These are phyloP conservation scores for Discoglossus pictus DNA, from an alignment of 2,797 vertebrate species.

Conservation along the genomic window DNA sequence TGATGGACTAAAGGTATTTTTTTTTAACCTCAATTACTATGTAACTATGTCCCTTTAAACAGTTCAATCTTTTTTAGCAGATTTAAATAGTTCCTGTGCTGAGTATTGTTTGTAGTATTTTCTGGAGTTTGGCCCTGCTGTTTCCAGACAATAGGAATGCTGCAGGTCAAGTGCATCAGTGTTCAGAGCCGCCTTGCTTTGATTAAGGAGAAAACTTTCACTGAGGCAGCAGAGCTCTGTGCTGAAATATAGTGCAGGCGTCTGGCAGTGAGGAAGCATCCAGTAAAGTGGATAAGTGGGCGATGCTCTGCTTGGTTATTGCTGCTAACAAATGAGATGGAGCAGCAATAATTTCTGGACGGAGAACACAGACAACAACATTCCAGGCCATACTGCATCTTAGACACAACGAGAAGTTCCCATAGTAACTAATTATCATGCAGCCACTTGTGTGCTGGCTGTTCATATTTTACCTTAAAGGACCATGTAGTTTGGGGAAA, in stretches of 20 bases:
- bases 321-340: slow-evolving; percentile 38
- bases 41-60: too few relatives aligned
- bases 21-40: too few relatives aligned
- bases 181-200: not conserved
- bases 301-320: slow-evolving; percentile 26
- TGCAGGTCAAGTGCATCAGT: not conserved
- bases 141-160: rapidly evolving
- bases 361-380: slow-evolving; percentile 34
- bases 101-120: too few relatives aligned
- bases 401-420: slow-evolving; percentile 32
- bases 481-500: too few relatives aligned
- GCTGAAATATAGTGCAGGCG: slow-evolving; percentile 26
- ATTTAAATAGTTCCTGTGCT: too few relatives aligned
- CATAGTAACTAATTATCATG: slow-evolving; percentile 32
- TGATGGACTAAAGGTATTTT: too few relatives aligned
- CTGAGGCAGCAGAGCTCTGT: not conserved
- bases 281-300: slow-evolving; percentile 24
- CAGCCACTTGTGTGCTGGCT: not conserved
- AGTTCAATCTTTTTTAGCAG: too few relatives aligned
- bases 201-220: slow-evolving; percentile 1
- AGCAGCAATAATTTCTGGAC: slow-evolving; percentile 45
- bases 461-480: slow-evolving; percentile 23
- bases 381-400: slow-evolving; percentile 32
- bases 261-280: slow-evolving; percentile 21
- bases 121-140: not conserved